These are phyloP conservation scores for Ceratothoa steindachneri DNA, from an alignment of 2,888 invertebrate genomes.

Conservation along the genomic window DNA sequence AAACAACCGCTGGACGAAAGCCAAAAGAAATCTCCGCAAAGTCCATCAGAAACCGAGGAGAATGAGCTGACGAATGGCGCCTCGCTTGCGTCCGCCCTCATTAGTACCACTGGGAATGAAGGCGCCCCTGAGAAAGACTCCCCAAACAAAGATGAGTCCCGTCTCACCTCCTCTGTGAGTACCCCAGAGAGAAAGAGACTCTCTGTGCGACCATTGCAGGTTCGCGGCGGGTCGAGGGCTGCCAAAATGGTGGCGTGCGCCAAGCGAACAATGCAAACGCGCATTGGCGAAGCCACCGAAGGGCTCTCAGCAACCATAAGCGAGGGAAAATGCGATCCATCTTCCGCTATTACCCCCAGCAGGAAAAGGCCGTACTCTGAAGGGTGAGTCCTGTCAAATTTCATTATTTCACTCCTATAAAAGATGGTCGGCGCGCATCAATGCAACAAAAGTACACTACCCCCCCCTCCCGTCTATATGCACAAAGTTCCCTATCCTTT, in stretches of 20 bases:
- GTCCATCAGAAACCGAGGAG: too few species aligned
- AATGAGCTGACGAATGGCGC: too few species aligned
- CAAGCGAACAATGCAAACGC: conserved; percentile 27
- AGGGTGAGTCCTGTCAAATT: conserved; percentile 6
- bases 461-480: too few species aligned
- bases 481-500: too few species aligned
- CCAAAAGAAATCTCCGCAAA: too few species aligned
- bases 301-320: not conserved
- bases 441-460: too few species aligned
- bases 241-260: conserved; percentile 42
- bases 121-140: not conserved
- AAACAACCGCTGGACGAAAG: too few species aligned
- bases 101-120: too few species aligned
- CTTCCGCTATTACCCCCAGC: conserved; percentile 16
- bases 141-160: not conserved
- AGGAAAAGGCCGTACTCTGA: conserved; percentile 16
- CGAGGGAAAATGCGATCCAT: not conserved
- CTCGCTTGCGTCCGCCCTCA: too few species aligned
- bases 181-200: conserved; percentile 32
- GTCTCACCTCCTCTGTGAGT: conserved; percentile 14
- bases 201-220: not conserved
- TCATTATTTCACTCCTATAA: too few species aligned
- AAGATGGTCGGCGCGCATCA: too few species aligned
- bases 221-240: conserved; percentile 29
- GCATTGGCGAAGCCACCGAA: not conserved